Evolutionary conservation across 1,140 invertebrate species (phyloP), one percentile per base, ranked within the genome.

Genomic region (Glomeris maerens): DNA sequence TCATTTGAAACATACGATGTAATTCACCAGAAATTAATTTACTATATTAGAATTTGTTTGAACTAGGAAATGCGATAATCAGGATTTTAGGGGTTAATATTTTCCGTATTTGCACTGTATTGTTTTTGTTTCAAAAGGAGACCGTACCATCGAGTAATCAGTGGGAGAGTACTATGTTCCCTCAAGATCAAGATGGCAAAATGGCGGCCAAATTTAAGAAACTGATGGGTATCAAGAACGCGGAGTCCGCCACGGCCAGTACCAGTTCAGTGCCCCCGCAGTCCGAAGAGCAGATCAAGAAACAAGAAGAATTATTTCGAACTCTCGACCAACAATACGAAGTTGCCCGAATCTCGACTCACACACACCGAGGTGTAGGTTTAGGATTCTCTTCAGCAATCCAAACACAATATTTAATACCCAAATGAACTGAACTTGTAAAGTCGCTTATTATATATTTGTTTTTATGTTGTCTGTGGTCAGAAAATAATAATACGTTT

Each of bases 291-390:
- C 76, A 78, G 13, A 64, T 81, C 17, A 80, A 83, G 57, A 86
- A 88, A 60, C 87, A 92, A 60, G 83, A 90, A 60, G 87, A 92
- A 66, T 78, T 94, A 69, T 94, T 95, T 64, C 77, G 77, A 47
- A 80, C 82, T 31, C 83, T 96, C 77, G 90, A 95, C 60, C 81
- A 86, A 55, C 89, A 96, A 63, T 96, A 96, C 63, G 87, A 93
- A 68, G 85, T 90, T 41, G 91, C 91, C 1, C 69, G 91, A 42
- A 84, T 88, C 49, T 83, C 87, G 10, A 95, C 91, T 0, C 91
- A 95, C 65, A 93, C 89, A 1, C 90, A 93, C 71, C 71, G 90
- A 31, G 90, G 91, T 3, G 79, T 94, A 1, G 91, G 90, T 0
- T 71, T 94, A 4, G 91, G 91, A 20, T 94, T 80, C 59, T 71